Conservation (phyloP, 2,113 vertebrate genomes). For the rabbit (Oryctolagus cuniculus) region DNA sequence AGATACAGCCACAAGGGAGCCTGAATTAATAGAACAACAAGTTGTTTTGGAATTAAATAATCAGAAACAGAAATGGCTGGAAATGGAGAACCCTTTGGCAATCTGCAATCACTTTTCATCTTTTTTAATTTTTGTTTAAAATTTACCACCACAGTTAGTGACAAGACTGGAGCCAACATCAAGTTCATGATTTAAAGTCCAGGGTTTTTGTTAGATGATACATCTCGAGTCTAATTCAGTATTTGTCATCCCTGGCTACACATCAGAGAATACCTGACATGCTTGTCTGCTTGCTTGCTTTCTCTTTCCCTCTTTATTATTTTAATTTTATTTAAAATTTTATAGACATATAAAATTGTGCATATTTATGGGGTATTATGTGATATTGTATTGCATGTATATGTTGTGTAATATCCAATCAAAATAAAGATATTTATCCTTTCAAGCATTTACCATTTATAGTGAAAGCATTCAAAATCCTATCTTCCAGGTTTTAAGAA, state of each 20-base stretch:
- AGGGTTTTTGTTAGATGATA: not conserved
- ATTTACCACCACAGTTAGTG: not conserved
- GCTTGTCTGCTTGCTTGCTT: not conserved
- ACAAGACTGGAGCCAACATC: conserved; percentile 8
- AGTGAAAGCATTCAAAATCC: too few relatives aligned
- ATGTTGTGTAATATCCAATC: too few relatives aligned
- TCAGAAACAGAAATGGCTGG: not conserved
- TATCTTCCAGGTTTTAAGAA: too few relatives aligned
- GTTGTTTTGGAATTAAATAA: not conserved
- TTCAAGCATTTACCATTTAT: too few relatives aligned
- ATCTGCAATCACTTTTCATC: not conserved
- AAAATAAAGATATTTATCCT: too few relatives aligned
- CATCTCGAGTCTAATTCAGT: not conserved
- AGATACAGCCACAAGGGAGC: not conserved
- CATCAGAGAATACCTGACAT: not conserved
- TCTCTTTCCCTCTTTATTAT: too few relatives aligned
- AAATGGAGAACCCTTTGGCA: not conserved
- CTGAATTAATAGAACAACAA: not conserved
- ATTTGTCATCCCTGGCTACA: not conserved
- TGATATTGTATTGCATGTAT: too few relatives aligned
- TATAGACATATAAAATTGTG: too few relatives aligned
- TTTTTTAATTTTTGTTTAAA: conserved; percentile 15
- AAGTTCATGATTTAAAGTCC: not conserved
- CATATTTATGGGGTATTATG: too few relatives aligned
- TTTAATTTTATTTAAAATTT: too few relatives aligned